These are phyloP conservation scores for Spilosoma lubricipeda DNA, from an alignment of 2,888 invertebrate genomes.

Conservation along the genomic window DNA sequence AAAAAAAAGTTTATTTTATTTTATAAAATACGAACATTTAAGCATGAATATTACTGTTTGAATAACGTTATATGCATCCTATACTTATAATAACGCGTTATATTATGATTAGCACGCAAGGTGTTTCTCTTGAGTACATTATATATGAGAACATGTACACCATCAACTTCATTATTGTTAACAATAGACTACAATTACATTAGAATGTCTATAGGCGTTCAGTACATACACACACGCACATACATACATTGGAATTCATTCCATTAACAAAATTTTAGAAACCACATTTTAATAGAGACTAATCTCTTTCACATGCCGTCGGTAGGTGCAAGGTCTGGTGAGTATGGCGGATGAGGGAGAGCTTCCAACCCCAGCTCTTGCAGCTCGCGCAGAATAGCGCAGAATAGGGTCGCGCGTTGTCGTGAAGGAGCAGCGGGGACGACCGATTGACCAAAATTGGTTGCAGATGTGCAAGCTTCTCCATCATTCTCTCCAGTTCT, in stretches of 20 bases:
- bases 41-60: not conserved
- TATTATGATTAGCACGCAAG: not conserved
- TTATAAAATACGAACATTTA: not conserved
- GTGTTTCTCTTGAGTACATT: not conserved
- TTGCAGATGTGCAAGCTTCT: too few relatives aligned
- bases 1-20: not conserved
- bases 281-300: not conserved
- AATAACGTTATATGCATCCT: not conserved
- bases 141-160: not conserved
- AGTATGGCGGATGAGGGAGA: too few relatives aligned
- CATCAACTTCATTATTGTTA: not conserved
- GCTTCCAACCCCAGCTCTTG: too few relatives aligned
- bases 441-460: too few relatives aligned
- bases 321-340: too few relatives aligned
- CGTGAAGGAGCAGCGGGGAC: too few relatives aligned
- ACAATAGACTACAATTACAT: not conserved
- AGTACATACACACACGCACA: too few relatives aligned
- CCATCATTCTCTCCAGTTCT: too few relatives aligned
- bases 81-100: not conserved
- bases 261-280: not conserved
- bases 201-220: too few relatives aligned
- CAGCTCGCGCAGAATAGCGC: too few relatives aligned
- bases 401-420: too few relatives aligned
- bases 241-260: not conserved
- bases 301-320: too few relatives aligned